phyloP scores from a whole-genome alignment of 2,113 vertebrate genomes.

The Catagonus wagneri region DNA sequence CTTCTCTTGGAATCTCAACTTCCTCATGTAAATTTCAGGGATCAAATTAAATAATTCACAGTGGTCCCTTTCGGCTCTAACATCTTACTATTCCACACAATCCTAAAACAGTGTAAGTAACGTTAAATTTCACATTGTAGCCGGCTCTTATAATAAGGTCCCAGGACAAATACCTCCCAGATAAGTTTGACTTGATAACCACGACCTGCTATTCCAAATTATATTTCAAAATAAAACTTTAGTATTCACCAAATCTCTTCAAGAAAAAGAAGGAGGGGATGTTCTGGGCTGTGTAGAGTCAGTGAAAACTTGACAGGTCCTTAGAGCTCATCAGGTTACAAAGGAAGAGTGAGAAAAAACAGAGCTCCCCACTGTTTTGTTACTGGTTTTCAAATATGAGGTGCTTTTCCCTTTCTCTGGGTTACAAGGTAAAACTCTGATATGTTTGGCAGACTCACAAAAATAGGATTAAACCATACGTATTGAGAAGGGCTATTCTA shows the following conservation, averaged over 20 bases:
- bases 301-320: slow-evolving; percentile 78
- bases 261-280: slow-evolving; percentile 62
- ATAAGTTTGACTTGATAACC: slow-evolving; percentile 76
- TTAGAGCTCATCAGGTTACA: slow-evolving; percentile 70
- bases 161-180: slow-evolving; percentile 36
- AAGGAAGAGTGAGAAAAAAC: slow-evolving; percentile 79
- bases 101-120: background rate
- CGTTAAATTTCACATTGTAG: background rate
- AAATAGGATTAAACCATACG: slow-evolving; percentile 72
- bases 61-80: background rate
- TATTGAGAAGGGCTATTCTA: slow-evolving; percentile 61
- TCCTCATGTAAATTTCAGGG: background rate
- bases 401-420: slow-evolving; percentile 60
- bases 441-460: slow-evolving; percentile 66
- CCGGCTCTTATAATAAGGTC: too few species aligned
- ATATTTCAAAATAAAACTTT: slow-evolving; percentile 71
- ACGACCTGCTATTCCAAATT: slow-evolving; percentile 60
- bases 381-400: slow-evolving; percentile 52
- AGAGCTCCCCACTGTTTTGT: slow-evolving; percentile 45
- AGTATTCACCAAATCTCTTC: slow-evolving; percentile 58
- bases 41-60: background rate
- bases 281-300: slow-evolving; percentile 60
- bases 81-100: background rate
- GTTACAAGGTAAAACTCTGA: slow-evolving; percentile 66
- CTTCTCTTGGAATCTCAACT: background rate